Evolutionary conservation across 1,140 invertebrate genomes (phyloP), one percentile per base, ranked within the genome.

Genomic region (Drosophila ohnishii): DNA sequence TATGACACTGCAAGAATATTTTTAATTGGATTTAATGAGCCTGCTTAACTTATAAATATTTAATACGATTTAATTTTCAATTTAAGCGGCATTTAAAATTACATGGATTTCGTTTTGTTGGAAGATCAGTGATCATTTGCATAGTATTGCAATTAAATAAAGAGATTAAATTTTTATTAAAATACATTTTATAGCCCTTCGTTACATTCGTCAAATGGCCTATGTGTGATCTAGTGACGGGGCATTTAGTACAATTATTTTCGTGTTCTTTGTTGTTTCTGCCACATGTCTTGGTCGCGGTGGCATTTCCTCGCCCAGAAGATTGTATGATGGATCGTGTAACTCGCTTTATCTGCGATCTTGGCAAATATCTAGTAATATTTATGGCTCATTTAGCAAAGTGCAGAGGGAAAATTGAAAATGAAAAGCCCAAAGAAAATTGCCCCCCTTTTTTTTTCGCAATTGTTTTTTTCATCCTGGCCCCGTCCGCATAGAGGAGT

Each of bases 321-420:
- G 45, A 50, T 37, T 51, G 35, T 35, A 28, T 64, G 30, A 75
- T 64, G 45, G 51, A 51, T 65, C 60, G 51, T 75, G 71, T 34
- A 44, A 39, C 51, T 37, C 34, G 44, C 42, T 22, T 55, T 44
- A 75, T 65, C 60, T 44, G 51, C 37, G 70, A 75, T 75, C 60
- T 75, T 44, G 40, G 71, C 72, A 57, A 51, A 62, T 56, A 58
- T 75, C 71, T 75, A 75, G 61, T 47, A 40, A 58, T 75, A 75
- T 75, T 75, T 75, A 75, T 75, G 71, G 72, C 60, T 56, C 72
- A 75, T 75, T 75, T 75, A 75, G 44, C 74, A 65, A 65, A 39
- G 60, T 57, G 71, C 59, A 65, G 22, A 55, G 45, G 71, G 40
- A 65, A 75, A 75, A 75, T 75, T 56, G 61, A 75, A 75, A 75